phyloP scores from a whole-genome alignment of 2,888 invertebrate genomes.

The Cryptocephalus primarius region DNA sequence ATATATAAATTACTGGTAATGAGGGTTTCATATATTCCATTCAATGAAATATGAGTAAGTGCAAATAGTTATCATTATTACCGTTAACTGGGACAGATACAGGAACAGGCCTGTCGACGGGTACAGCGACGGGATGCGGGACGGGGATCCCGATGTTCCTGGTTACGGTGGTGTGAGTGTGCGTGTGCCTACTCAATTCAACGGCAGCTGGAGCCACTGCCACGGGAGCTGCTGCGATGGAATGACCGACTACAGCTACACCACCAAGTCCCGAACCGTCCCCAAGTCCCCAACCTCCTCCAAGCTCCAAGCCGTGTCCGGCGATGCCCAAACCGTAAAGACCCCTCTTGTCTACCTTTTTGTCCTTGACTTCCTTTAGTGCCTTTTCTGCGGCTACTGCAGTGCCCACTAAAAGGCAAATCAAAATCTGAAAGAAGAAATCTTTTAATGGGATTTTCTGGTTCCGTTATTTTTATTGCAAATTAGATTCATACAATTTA shows the following conservation, averaged over 20 bases:
- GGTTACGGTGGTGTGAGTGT: slow-evolving; percentile 37
- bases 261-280: slow-evolving; percentile 1
- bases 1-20: no score
- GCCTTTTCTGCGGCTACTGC: slow-evolving; percentile 15
- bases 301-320: slow-evolving; percentile 10
- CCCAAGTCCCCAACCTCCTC: neutral
- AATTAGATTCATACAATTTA: no score
- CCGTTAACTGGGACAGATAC: slow-evolving; percentile 33
- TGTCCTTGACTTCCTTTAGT: slow-evolving; percentile 14
- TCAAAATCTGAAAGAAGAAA: slow-evolving; percentile 23
- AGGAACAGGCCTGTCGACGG: slow-evolving; percentile 34
- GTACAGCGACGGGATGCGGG: slow-evolving; percentile 41
- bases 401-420: slow-evolving; percentile 22
- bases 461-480: no score
- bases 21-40: no score
- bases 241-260: slow-evolving; percentile 11
- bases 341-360: slow-evolving; percentile 31
- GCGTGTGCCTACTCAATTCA: slow-evolving; percentile 24
- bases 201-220: slow-evolving; percentile 12
- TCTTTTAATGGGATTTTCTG: no score
- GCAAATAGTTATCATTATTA: slow-evolving; percentile 2
- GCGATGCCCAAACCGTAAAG: slow-evolving; percentile 24
- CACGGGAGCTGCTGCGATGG: slow-evolving; percentile 6
- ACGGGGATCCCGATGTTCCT: slow-evolving; percentile 40
- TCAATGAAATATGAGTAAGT: no score